Conservation (phyloP, 2,888 invertebrate genomes). For the Xylota segnis region DNA sequence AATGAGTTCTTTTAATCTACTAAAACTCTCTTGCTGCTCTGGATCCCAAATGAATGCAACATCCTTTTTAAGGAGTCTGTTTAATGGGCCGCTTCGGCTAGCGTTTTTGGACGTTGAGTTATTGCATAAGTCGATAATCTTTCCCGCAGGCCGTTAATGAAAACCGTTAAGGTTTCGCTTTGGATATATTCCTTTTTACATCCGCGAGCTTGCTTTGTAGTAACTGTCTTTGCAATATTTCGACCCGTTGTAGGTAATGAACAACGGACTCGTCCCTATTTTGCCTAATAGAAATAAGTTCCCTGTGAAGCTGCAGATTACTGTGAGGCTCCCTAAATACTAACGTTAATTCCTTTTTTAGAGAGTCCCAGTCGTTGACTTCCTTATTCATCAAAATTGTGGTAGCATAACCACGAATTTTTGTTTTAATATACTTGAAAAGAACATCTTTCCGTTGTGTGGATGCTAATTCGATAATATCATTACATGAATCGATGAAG, state of each 20-base stretch:
- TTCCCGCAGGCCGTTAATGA: constrained; percentile 8
- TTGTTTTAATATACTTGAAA: constrained; percentile 23
- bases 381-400: constrained; percentile 19
- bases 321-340: constrained; percentile 21
- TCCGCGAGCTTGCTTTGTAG: too few relatives aligned
- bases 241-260: neutral
- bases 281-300: constrained; percentile 18
- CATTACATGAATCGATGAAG: constrained; percentile 20
- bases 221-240: too few relatives aligned
- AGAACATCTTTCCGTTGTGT: constrained; percentile 17
- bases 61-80: constrained; percentile 1
- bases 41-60: too few relatives aligned
- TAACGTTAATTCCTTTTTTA: neutral
- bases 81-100: too few relatives aligned
- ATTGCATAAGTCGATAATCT: neutral
- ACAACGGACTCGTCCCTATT: constrained; percentile 16
- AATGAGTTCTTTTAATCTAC: constrained; percentile 12
- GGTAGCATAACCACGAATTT: neutral
- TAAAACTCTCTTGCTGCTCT: constrained; percentile 4
- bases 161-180: constrained; percentile 20
- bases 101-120: constrained; percentile 18
- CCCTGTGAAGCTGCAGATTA: constrained; percentile 9
- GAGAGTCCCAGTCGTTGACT: neutral
- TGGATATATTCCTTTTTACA: constrained; percentile 24
- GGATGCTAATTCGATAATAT: constrained; percentile 20